These are phyloP conservation scores for Hippocampus guttulatus DNA, from an alignment of 2,113 vertebrate species.

Conservation along the genomic window DNA sequence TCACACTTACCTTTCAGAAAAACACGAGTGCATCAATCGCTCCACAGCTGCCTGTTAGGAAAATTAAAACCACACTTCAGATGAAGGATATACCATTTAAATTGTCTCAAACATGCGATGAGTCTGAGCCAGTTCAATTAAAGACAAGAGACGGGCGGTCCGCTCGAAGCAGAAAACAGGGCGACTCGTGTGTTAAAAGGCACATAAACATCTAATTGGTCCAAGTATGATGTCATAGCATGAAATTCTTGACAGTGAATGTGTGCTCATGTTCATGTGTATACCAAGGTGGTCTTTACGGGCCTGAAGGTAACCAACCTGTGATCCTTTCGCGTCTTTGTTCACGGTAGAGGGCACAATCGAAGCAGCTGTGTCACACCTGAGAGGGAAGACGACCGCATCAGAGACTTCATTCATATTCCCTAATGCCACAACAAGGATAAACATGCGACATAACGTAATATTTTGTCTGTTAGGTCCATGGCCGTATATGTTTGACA, in stretches of 20 bases:
- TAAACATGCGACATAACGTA: not conserved
- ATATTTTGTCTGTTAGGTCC: not conserved
- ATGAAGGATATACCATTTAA: not conserved
- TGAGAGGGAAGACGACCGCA: conserved; percentile 19
- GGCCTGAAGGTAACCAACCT: conserved; percentile 37
- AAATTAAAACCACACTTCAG: not conserved
- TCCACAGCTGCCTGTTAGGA: not conserved
- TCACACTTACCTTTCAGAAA: not conserved
- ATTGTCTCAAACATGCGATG: not conserved
- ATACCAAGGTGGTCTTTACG: conserved; percentile 24
- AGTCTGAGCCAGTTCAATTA: conserved; percentile 4
- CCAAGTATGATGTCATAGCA: not conserved
- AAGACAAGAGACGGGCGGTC: conserved; percentile 27
- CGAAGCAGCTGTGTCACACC: conserved; percentile 20
- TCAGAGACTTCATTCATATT: conserved; percentile 23
- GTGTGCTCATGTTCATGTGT: conserved; percentile 12
- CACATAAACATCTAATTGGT: conserved; percentile 13
- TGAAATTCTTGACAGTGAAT: conserved; percentile 5
- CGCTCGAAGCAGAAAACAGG: conserved; percentile 22
- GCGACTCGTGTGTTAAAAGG: conserved; percentile 19
- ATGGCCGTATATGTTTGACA: conserved; percentile 7
- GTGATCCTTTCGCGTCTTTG: conserved; percentile 11
- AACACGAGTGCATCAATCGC: not conserved
- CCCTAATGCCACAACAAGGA: conserved; percentile 3
- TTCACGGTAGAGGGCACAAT: conserved; percentile 21